phyloP scores from a whole-genome alignment of 2,113 vertebrate species.

The Apteryx mantelli region DNA sequence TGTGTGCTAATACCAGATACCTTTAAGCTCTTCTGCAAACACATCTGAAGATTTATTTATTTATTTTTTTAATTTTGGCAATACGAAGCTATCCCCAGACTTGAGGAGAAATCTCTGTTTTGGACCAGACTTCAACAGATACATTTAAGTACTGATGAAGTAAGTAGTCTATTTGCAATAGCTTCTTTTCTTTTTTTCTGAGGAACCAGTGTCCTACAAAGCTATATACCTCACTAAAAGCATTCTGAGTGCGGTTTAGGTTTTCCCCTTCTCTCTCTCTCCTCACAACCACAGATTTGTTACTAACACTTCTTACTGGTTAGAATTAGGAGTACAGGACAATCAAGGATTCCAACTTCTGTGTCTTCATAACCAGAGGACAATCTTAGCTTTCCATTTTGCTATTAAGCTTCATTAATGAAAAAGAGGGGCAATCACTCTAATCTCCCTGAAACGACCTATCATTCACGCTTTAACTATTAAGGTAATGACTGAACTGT shows the following conservation, averaged over 20 bases:
- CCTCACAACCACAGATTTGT: neutral
- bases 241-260: neutral
- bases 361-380: neutral
- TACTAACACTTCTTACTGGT: neutral
- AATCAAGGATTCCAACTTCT: neutral
- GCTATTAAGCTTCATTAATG: neutral
- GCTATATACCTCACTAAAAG: neutral
- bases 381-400: neutral
- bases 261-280: too few species aligned
- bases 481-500: neutral
- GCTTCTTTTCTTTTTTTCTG: neutral
- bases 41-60: neutral
- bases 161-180: neutral
- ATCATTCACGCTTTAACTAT: neutral
- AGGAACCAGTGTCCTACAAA: neutral
- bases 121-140: neutral
- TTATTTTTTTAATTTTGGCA: too few species aligned
- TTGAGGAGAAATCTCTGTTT: neutral
- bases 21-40: neutral
- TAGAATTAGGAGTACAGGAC: neutral
- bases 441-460: neutral
- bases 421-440: neutral
- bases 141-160: neutral
- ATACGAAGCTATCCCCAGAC: neutral
- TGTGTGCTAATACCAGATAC: neutral